Conservation (phyloP, 2,888 invertebrate genomes). For the Drosophila paramelanica region DNA sequence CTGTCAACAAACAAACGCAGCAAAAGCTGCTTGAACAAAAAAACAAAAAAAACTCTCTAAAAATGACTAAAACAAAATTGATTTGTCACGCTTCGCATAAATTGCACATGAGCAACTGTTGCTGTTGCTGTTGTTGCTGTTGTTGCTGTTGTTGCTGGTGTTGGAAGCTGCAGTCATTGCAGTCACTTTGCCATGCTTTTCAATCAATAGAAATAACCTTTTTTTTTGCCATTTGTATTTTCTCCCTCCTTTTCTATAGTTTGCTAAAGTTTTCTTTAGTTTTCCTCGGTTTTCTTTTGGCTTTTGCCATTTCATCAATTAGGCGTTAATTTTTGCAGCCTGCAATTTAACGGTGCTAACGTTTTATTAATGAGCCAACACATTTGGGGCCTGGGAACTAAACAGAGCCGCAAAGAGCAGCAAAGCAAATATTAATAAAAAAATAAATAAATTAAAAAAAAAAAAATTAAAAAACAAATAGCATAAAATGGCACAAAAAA, state of each 20-base stretch:
- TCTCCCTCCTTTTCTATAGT: neutral
- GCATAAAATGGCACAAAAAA: neutral
- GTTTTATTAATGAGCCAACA: slow-evolving; percentile 72
- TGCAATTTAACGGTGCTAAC: slow-evolving; percentile 71
- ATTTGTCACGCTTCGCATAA: slow-evolving; percentile 83
- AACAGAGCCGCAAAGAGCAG: neutral
- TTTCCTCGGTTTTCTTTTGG: slow-evolving; percentile 25
- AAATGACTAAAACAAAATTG: slow-evolving; percentile 69
- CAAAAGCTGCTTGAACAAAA: slow-evolving; percentile 22
- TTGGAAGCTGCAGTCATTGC: slow-evolving; percentile 53
- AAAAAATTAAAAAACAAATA: neutral
- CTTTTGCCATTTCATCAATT: slow-evolving; percentile 72
- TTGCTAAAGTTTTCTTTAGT: neutral
- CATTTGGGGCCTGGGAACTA: slow-evolving; percentile 68
- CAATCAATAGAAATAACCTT: slow-evolving; percentile 76
- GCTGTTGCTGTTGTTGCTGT: slow-evolving; percentile 20
- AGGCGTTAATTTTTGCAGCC: slow-evolving; percentile 73
- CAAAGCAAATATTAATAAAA: neutral
- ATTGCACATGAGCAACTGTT: slow-evolving; percentile 77
- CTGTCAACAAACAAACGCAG: slow-evolving; percentile 50
- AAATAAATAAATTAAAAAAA: neutral
- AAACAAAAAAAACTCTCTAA: slow-evolving; percentile 50
- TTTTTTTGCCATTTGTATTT: slow-evolving; percentile 14
- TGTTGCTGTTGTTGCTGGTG: slow-evolving; percentile 29
- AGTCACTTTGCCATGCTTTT: slow-evolving; percentile 54